A percentile compares a stretch with the other conserved stretches of the same genome.
These are phyloP conservation scores for Tortricodes alternella DNA, from an alignment of 2,888 invertebrate species.

Conservation along the genomic window DNA sequence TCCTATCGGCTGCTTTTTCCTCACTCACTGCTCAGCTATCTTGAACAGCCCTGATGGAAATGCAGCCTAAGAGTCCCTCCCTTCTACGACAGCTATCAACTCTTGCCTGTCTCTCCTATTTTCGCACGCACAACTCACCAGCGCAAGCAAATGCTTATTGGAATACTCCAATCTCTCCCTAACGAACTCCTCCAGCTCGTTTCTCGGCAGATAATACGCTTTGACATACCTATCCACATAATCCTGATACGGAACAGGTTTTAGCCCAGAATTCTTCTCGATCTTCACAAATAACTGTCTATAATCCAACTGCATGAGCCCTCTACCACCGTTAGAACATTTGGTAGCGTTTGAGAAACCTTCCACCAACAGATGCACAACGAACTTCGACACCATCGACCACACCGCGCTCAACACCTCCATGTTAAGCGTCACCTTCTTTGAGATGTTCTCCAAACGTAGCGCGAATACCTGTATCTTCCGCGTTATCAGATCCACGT, in stretches of 20 bases:
- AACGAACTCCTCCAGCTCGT: constrained; percentile 94
- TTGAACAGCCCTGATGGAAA: not conserved
- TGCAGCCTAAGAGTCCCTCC: constrained; percentile 53
- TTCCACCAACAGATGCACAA: constrained; percentile 95
- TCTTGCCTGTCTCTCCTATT: constrained; percentile 94
- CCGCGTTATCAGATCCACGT: constrained; percentile 90
- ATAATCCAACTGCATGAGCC: constrained; percentile 98
- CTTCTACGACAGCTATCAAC: constrained; percentile 88
- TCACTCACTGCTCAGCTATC: no score
- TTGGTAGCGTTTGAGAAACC: constrained; percentile 95
- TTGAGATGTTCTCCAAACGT: constrained; percentile 88
- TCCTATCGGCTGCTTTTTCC: no score
- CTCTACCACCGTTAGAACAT: constrained; percentile 97
- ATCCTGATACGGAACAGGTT: constrained; percentile 93
- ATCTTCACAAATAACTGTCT: constrained; percentile 96
- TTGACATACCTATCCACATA: constrained; percentile 98
- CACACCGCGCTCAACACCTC: constrained; percentile 89
- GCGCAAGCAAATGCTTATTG: constrained; percentile 90
- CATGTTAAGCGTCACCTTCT: constrained; percentile 86
- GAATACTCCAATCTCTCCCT: constrained; percentile 94
- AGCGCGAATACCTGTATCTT: constrained; percentile 90
- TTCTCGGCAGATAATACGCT: constrained; percentile 96
- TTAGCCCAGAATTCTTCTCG: constrained; percentile 91
- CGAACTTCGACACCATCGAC: constrained; percentile 93
- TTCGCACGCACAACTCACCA: constrained; percentile 93